These are phyloP conservation scores for Rhabdophis nuchalis DNA, from an alignment of 2,797 vertebrate genomes.

Conservation along the genomic window DNA sequence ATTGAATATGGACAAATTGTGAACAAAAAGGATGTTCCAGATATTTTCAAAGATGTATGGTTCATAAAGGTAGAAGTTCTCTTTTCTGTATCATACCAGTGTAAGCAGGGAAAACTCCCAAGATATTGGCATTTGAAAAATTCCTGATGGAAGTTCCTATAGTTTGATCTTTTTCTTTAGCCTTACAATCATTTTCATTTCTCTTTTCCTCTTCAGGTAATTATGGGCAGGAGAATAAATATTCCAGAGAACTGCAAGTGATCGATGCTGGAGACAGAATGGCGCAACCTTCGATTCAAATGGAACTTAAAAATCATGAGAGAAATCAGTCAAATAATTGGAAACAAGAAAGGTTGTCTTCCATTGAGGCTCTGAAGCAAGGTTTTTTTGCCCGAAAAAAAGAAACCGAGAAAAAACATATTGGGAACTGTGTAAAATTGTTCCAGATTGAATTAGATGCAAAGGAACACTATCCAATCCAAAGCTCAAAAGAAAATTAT, in stretches of 20 bases:
- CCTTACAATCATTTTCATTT: neutral
- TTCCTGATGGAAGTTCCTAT: neutral
- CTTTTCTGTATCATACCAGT: neutral
- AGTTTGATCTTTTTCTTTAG: neutral
- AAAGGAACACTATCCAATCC: neutral
- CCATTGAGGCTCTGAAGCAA: neutral
- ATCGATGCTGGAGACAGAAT: neutral
- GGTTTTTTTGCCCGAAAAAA: neutral
- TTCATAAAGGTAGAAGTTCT: too few species aligned
- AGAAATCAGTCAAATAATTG: neutral
- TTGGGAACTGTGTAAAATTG: neutral
- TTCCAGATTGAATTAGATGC: neutral
- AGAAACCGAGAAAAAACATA: neutral
- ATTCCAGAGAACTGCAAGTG: neutral
- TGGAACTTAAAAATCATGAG: neutral
- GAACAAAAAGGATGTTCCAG: neutral
- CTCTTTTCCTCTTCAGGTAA: neutral
- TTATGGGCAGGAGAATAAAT: neutral
- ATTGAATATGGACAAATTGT: neutral
- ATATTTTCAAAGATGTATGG: neutral
- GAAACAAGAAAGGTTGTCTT: neutral
- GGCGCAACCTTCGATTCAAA: neutral
- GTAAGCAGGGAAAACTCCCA: neutral
- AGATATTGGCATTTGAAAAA: neutral
- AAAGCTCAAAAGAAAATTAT: neutral